Conservation (phyloP, 2,888 invertebrate species). For the Unio pictorum region DNA sequence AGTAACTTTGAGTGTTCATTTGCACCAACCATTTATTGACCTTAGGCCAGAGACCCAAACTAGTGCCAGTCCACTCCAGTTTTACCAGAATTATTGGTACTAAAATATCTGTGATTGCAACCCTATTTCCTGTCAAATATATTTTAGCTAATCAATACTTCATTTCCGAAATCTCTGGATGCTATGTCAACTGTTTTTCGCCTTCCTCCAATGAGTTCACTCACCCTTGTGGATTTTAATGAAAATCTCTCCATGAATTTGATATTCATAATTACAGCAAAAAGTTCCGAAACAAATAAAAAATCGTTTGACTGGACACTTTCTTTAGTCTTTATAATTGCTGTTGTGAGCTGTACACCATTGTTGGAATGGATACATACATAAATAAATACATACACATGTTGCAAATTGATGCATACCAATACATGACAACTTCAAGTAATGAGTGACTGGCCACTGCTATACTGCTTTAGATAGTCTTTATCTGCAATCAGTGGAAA, state of each 20-base stretch:
- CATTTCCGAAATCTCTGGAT: constrained; percentile 56
- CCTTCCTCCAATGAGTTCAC: constrained; percentile 57
- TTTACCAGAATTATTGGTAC: constrained; percentile 56
- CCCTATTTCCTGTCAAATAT: constrained; percentile 50
- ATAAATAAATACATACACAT: too few relatives aligned
- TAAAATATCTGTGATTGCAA: constrained; percentile 58
- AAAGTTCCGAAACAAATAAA: constrained; percentile 42
- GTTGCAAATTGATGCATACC: too few relatives aligned
- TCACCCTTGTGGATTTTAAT: constrained; percentile 49
- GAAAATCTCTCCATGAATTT: constrained; percentile 59
- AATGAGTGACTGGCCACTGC: too few relatives aligned
- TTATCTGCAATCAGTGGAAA: too few relatives aligned
- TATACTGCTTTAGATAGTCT: too few relatives aligned
- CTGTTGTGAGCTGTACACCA: not conserved
- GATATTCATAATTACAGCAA: constrained; percentile 58
- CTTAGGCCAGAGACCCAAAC: constrained; percentile 59
- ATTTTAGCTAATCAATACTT: constrained; percentile 49
- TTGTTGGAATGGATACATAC: too few relatives aligned
- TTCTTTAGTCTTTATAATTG: too few relatives aligned
- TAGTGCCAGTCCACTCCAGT: constrained; percentile 59
- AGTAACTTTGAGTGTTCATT: constrained; percentile 55
- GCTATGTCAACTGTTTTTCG: constrained; percentile 44
- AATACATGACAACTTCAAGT: too few relatives aligned
- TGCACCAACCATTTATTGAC: constrained; percentile 54
- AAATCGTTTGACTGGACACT: too few relatives aligned